Conservation (phyloP, 2,888 invertebrate genomes). For the Neoaliturus tenellus region DNA sequence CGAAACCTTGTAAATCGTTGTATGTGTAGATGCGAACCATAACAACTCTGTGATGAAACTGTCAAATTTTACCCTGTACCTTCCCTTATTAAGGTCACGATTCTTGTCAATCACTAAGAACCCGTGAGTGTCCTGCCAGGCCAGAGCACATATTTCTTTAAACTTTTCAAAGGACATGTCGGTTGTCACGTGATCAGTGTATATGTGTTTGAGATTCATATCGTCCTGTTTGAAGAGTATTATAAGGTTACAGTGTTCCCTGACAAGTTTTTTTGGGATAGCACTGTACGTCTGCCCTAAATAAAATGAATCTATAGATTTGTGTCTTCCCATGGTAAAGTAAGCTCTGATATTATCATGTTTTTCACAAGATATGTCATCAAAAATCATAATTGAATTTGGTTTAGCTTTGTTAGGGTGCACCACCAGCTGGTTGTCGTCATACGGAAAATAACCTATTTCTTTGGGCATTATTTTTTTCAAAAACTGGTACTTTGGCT, state of each 20-base stretch:
- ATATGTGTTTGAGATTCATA: conserved; percentile 68
- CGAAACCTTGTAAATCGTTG: too few species aligned
- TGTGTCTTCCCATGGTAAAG: conserved; percentile 52
- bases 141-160: conserved; percentile 67
- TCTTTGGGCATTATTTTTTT: neutral
- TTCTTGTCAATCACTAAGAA: conserved; percentile 61
- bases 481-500: conserved; percentile 54
- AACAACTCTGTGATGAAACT: too few species aligned
- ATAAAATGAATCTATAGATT: conserved; percentile 51
- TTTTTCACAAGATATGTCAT: conserved; percentile 52
- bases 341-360: conserved; percentile 40
- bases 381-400: conserved; percentile 55
- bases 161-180: conserved; percentile 64
- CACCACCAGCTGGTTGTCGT: conserved; percentile 33
- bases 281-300: conserved; percentile 53
- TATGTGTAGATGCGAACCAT: too few species aligned
- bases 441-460: too few species aligned
- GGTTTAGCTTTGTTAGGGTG: conserved; percentile 40
- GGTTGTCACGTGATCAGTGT: conserved; percentile 58
- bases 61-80: too few species aligned
- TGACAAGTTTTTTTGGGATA: conserved; percentile 70
- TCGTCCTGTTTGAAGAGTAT: conserved; percentile 70
- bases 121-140: conserved; percentile 66
- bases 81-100: too few species aligned
- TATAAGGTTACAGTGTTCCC: conserved; percentile 70